These are phyloP conservation scores for Sinonovacula constricta DNA, from an alignment of 1,140 invertebrate genomes.

Conservation along the genomic window DNA sequence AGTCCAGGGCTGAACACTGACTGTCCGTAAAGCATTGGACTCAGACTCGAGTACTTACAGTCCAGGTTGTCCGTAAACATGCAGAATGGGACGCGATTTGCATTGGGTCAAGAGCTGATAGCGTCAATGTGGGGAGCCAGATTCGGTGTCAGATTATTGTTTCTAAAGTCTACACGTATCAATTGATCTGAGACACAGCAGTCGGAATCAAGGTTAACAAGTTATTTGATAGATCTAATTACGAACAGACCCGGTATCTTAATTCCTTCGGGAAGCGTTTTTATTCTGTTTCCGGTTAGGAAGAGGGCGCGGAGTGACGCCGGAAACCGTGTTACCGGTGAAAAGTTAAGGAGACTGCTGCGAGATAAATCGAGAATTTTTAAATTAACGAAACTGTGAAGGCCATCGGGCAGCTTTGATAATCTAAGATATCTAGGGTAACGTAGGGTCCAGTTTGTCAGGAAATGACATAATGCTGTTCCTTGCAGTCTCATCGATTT, in stretches of 20 bases:
- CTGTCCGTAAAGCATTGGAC: no score
- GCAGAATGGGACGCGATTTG: background rate
- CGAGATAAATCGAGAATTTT: background rate
- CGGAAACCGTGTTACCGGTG: background rate
- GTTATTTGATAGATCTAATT: background rate
- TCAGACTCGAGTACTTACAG: no score
- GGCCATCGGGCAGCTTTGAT: background rate
- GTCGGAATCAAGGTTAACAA: conserved; percentile 10
- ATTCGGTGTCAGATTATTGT: background rate
- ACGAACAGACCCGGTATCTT: background rate
- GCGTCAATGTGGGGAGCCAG: conserved; percentile 6
- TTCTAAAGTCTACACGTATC: conserved; percentile 28
- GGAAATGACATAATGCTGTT: no score
- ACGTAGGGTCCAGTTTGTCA: no score
- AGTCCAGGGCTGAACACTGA: no score
- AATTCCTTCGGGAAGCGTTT: background rate
- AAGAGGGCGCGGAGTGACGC: background rate
- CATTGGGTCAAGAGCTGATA: conserved; percentile 21
- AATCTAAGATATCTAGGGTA: no score
- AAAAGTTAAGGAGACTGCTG: background rate
- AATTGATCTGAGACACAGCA: conserved; percentile 38
- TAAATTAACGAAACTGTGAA: background rate
- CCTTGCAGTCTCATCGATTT: no score
- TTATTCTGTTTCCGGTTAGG: background rate
- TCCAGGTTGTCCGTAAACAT: conserved; percentile 9